Evolutionary conservation across 2,113 vertebrate species (phyloP).

Genomic region (Azemiops feae): DNA sequence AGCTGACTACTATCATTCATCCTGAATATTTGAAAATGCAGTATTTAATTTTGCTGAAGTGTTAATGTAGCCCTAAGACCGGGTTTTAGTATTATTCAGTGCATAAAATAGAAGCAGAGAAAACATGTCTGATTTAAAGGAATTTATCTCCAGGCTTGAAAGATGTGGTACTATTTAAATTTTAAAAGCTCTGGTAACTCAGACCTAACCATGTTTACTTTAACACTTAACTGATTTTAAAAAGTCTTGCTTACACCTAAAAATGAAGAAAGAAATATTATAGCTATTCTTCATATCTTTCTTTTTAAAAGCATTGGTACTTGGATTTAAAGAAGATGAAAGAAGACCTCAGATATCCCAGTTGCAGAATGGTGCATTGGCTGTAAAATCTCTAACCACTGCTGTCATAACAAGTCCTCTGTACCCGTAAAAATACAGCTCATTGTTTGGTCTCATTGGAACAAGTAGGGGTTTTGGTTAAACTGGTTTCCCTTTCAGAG

Average conservation of each 20-base stretch:
- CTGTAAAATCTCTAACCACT: not conserved
- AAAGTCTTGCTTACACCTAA: not conserved
- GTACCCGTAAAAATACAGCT: not conserved
- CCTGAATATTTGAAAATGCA: not conserved
- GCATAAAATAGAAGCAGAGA: not conserved
- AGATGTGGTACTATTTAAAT: not conserved
- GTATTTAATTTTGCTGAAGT: not conserved
- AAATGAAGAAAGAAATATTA: not conserved
- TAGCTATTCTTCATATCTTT: not conserved
- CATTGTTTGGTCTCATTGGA: not conserved
- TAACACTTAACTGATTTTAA: not conserved
- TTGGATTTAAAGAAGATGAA: not conserved
- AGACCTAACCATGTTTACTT: not conserved
- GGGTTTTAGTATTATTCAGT: slow-evolving; percentile 7
- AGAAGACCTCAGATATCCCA: not conserved
- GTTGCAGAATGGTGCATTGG: not conserved
- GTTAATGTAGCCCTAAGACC: not conserved
- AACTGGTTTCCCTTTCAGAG: not conserved
- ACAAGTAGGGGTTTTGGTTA: not conserved
- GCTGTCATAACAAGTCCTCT: not conserved
- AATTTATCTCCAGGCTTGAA: not conserved
- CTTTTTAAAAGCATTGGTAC: not conserved
- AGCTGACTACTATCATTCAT: not conserved
- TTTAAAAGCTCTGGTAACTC: not conserved
- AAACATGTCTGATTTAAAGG: not conserved